Conservation (phyloP, 1,140 invertebrate genomes). For the Asobara japonica region DNA sequence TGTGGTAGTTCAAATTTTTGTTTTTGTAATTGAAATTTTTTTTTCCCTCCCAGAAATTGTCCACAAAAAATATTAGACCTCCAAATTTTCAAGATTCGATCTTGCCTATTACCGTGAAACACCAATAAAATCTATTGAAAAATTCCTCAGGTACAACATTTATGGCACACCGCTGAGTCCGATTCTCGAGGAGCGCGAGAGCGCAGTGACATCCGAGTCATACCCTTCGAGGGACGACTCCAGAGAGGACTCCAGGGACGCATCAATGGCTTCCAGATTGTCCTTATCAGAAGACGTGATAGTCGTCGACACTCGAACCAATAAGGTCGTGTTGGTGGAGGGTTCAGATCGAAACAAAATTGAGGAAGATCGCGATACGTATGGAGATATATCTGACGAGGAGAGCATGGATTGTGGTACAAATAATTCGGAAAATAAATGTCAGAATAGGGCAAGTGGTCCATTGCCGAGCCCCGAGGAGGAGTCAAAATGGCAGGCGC, state of each 20-base stretch:
- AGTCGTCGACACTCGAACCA: constrained; percentile 68
- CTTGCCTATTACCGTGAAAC: too few species aligned
- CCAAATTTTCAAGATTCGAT: too few species aligned
- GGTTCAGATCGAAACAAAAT: constrained; percentile 37
- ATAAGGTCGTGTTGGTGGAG: constrained; percentile 66
- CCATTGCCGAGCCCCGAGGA: constrained; percentile 64
- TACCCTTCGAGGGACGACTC: constrained; percentile 54
- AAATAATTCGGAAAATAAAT: constrained; percentile 23
- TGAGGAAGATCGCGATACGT: constrained; percentile 46
- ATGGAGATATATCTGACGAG: constrained; percentile 53
- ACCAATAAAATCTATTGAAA: too few species aligned
- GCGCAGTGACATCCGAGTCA: constrained; percentile 57
- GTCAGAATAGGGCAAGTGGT: constrained; percentile 35
- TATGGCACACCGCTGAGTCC: constrained; percentile 71
- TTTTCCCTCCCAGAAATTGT: too few species aligned
- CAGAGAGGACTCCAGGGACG: constrained; percentile 55
- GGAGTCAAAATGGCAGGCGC: constrained; percentile 62
- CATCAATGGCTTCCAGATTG: constrained; percentile 54
- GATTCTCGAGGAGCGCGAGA: constrained; percentile 72
- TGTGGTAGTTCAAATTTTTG: too few species aligned
- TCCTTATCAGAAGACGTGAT: constrained; percentile 67
- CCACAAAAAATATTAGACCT: too few species aligned
- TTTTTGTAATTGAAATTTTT: too few species aligned
- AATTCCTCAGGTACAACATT: constrained; percentile 70
- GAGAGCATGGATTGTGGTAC: constrained; percentile 52